Evolutionary conservation across 2,113 vertebrate genomes (phyloP).

Genomic region (Todiramphus saurophagus): DNA sequence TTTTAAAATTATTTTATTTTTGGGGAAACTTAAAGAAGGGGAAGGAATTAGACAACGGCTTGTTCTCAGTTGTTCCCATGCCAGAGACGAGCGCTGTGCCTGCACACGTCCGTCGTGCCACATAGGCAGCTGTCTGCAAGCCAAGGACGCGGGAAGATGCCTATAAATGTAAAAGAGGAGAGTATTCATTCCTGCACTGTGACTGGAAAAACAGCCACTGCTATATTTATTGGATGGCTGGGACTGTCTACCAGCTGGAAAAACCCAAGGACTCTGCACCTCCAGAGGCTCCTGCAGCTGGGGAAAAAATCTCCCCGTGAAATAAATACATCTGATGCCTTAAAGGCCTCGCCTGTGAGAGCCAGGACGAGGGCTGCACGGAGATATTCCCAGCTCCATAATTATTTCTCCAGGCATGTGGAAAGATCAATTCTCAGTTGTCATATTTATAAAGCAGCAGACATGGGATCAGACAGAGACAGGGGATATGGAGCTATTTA

Average conservation of each 20-base stretch:
- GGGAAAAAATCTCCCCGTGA: background rate
- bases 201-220: constrained; percentile 41
- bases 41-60: background rate
- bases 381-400: background rate
- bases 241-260: background rate
- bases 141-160: background rate
- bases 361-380: background rate
- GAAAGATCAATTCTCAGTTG: background rate
- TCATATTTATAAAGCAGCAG: background rate
- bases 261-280: background rate
- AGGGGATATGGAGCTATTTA: background rate
- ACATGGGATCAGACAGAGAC: background rate
- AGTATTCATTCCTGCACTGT: background rate
- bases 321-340: background rate
- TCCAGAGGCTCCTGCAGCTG: constrained; percentile 15
- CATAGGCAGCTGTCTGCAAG: constrained; percentile 30
- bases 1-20: background rate
- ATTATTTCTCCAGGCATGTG: constrained; percentile 9
- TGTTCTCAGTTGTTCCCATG: background rate
- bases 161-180: background rate
- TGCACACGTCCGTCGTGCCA: background rate
- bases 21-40: background rate
- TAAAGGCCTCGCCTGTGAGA: background rate
- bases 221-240: background rate
- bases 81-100: background rate